Conservation (phyloP, 1,140 invertebrate species). For the Copidosoma floridanum region DNA sequence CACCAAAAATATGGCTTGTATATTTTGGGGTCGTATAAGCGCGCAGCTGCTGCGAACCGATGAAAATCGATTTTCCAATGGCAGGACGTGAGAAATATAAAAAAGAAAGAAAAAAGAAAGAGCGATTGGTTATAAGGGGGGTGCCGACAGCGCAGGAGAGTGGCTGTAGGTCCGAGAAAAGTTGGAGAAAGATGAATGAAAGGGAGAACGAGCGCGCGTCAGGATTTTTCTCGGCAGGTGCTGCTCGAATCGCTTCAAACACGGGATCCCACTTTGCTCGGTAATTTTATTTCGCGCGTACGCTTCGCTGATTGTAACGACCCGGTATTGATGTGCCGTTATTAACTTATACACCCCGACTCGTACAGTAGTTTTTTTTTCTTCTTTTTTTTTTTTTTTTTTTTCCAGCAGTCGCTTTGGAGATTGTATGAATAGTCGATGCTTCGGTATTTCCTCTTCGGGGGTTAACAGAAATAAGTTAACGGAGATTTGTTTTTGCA, state of each 20-base stretch:
- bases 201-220: slow-evolving; percentile 3
- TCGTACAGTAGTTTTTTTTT: too few species aligned
- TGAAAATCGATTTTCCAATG: slow-evolving; percentile 14
- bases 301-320: slow-evolving; percentile 11
- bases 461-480: too few species aligned
- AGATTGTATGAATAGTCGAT: too few species aligned
- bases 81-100: background rate
- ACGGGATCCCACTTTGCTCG: slow-evolving; percentile 13
- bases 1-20: too few species aligned
- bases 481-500: too few species aligned
- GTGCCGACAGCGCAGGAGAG: too few species aligned
- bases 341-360: slow-evolving; percentile 14
- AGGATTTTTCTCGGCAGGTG: slow-evolving; percentile 26
- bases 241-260: slow-evolving; percentile 8
- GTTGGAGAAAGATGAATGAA: slow-evolving; percentile 1
- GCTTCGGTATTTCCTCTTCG: too few species aligned
- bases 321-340: slow-evolving; percentile 15
- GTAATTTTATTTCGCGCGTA: slow-evolving; percentile 7
- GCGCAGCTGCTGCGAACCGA: too few species aligned
- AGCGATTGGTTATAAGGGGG: background rate
- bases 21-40: too few species aligned
- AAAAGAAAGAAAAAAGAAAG: background rate
- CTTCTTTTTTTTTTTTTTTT: too few species aligned
- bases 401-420: too few species aligned
- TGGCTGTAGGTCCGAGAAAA: background rate